Conservation (phyloP, 30 jellyfish, hydroid and myxozoan genomes). For the Nemopilema nomurai region DNA sequence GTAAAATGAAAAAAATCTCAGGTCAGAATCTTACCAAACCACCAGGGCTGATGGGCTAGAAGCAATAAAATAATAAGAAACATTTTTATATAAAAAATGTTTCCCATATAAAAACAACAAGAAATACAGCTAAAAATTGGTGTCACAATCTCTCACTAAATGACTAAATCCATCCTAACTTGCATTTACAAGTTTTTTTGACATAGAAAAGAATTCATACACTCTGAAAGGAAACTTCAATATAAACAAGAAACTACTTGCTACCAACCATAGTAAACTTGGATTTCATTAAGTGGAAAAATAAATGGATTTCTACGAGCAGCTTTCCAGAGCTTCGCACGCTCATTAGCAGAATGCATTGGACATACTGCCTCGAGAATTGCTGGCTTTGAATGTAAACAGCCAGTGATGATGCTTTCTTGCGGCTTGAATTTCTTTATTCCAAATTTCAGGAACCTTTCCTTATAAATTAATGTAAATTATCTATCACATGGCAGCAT, state of each 20-base stretch:
- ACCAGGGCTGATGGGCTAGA: background rate
- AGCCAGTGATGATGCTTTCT: slow-evolving; percentile 80
- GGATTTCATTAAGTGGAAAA: slow-evolving; percentile 78
- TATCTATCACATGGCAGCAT: too few relatives aligned
- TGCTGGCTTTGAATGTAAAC: slow-evolving; percentile 87
- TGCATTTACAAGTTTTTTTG: background rate
- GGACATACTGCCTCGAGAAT: slow-evolving; percentile 82
- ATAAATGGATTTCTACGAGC: slow-evolving; percentile 61
- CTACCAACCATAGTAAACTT: slow-evolving; percentile 80
- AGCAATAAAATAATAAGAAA: background rate
- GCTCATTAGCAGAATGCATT: slow-evolving; percentile 64
- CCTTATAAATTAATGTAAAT: slow-evolving; percentile 34
- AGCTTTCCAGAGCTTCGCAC: slow-evolving; percentile 68
- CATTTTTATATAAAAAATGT: too few relatives aligned
- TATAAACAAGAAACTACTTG: too few relatives aligned
- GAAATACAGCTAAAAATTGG: too few relatives aligned
- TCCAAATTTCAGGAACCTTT: slow-evolving; percentile 63
- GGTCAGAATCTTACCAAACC: too few relatives aligned
- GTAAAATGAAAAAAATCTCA: too few relatives aligned
- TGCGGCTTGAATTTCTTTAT: slow-evolving; percentile 68
- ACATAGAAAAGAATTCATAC: too few relatives aligned
- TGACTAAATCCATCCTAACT: too few relatives aligned
- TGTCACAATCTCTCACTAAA: too few relatives aligned
- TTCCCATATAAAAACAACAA: too few relatives aligned
- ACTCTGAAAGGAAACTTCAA: too few relatives aligned